Conservation (phyloP, 37 sponge, comb jelly and placozoan species). For the Tethya wilhelma region DNA sequence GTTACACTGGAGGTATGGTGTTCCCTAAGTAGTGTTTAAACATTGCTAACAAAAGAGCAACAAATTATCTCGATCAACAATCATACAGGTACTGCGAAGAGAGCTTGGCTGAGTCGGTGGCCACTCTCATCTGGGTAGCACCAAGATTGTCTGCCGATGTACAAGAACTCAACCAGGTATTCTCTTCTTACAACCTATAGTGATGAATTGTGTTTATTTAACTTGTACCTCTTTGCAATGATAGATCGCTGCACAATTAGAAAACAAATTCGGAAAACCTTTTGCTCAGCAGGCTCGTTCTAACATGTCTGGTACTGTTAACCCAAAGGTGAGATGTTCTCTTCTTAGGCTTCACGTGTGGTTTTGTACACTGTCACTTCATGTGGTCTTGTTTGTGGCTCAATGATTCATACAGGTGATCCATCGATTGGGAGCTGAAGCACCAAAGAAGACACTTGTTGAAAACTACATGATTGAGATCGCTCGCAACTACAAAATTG, state of each 20-base stretch:
- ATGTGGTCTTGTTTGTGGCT: neutral
- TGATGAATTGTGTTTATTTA: neutral
- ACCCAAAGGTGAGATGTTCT: conserved; percentile 68
- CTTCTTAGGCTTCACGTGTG: neutral
- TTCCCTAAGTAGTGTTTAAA: neutral
- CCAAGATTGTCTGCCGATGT: conserved; percentile 93
- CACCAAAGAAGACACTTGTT: conserved; percentile 82
- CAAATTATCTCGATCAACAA: no score
- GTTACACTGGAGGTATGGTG: neutral
- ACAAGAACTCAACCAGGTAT: conserved; percentile 77
- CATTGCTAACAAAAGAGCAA: no score
- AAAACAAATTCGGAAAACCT: conserved; percentile 91
- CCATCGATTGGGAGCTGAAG: conserved; percentile 87
- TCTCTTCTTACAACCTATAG: no score
- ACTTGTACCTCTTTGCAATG: neutral
- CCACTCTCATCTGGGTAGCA: conserved; percentile 95
- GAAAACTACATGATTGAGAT: conserved; percentile 97
- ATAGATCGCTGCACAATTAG: conserved; percentile 85
- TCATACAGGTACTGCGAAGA: conserved; percentile 92
- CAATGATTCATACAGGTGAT: conserved; percentile 69
- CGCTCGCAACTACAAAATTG: conserved; percentile 91
- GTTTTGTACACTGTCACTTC: neutral
- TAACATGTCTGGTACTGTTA: conserved; percentile 85
- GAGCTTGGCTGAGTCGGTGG: conserved; percentile 82
- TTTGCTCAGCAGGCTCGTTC: conserved; percentile 94